These are phyloP conservation scores for Eurosta solidaginis DNA, from an alignment of 1,140 invertebrate genomes.

Conservation along the genomic window DNA sequence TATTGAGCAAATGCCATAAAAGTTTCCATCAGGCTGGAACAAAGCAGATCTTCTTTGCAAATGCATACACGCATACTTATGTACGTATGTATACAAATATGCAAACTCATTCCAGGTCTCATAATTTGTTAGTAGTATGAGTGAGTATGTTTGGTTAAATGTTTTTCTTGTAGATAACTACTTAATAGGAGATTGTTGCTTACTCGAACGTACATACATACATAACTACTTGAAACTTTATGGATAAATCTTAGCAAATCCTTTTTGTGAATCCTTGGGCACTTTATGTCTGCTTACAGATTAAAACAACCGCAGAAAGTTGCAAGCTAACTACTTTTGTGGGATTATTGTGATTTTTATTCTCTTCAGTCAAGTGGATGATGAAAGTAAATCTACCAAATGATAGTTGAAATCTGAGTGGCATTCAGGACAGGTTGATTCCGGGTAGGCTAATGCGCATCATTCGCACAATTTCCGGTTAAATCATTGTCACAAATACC, in stretches of 20 bases:
- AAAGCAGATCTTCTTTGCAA: no score
- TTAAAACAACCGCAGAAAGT: constrained; percentile 10
- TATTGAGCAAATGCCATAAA: no score
- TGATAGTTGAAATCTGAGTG: not conserved
- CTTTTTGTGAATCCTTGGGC: not conserved
- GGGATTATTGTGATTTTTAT: constrained; percentile 4
- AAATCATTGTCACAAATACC: constrained; percentile 19
- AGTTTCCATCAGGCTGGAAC: no score
- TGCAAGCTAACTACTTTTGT: not conserved
- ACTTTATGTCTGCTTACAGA: not conserved
- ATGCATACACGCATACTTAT: no score
- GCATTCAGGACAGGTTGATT: not conserved
- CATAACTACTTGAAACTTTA: not conserved
- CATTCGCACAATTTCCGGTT: constrained; percentile 26
- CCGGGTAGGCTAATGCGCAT: constrained; percentile 13
- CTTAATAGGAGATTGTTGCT: no score
- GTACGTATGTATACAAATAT: no score
- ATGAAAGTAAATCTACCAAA: constrained; percentile 9
- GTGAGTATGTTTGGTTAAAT: not conserved
- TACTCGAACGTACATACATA: no score
- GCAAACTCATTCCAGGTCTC: no score
- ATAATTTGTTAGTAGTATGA: no score
- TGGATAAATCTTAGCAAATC: not conserved
- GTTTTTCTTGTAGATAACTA: not conserved
- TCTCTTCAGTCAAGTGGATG: not conserved